A percentile compares a stretch with the other conserved stretches of the same genome.
These are phyloP conservation scores for Drosophila kanekoi DNA, from an alignment of 2,888 invertebrate genomes.

Conservation along the genomic window DNA sequence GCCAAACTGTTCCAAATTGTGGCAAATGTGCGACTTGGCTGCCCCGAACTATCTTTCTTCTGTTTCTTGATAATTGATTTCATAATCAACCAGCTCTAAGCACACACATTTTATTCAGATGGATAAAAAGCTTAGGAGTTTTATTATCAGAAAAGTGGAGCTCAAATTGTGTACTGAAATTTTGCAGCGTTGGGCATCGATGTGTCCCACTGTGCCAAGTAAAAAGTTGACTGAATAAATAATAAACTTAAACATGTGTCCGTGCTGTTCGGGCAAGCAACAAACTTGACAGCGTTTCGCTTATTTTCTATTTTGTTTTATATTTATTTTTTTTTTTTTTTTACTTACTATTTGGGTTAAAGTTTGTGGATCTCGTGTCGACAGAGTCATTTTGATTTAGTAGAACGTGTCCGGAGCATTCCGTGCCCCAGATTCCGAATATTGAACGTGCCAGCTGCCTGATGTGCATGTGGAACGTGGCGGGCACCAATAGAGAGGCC, in stretches of 20 bases:
- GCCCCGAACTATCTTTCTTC: no score
- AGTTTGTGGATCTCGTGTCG: constrained; percentile 45
- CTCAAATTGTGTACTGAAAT: not conserved
- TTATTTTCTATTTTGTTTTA: constrained; percentile 42
- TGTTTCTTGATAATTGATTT: no score
- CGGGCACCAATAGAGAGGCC: constrained; percentile 52
- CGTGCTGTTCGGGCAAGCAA: constrained; percentile 25
- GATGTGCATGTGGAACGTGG: constrained; percentile 46
- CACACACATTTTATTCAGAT: no score
- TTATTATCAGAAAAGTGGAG: no score
- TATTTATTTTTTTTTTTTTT: not conserved
- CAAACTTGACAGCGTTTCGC: constrained; percentile 58
- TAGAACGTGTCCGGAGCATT: constrained; percentile 30
- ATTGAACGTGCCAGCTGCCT: constrained; percentile 21
- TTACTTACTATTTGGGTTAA: constrained; percentile 22
- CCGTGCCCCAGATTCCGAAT: constrained; percentile 38
- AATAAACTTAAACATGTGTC: constrained; percentile 66
- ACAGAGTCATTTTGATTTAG: constrained; percentile 55
- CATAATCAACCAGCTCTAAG: no score
- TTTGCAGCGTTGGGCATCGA: not conserved
- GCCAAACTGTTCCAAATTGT: constrained; percentile 2
- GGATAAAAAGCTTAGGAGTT: no score
- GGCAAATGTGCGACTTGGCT: not conserved
- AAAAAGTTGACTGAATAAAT: constrained; percentile 75
- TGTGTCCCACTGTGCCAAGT: constrained; percentile 41